Percentiles rank a stretch among this genome's conserved stretches.
Conservation (phyloP, 2,888 invertebrate genomes). For the Phortica magna region DNA sequence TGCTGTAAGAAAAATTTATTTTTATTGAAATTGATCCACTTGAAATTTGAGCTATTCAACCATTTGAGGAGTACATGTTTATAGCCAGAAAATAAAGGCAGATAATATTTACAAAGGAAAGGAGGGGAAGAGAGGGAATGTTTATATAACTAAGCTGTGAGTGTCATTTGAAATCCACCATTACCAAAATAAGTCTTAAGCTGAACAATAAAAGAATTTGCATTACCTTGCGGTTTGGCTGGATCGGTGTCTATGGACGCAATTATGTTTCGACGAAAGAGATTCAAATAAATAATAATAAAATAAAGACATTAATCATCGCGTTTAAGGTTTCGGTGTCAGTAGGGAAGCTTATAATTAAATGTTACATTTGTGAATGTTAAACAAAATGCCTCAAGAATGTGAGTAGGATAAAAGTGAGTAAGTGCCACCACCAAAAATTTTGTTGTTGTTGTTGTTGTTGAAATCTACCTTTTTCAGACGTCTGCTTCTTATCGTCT, state of each 20-base stretch:
- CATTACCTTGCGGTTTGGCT: constrained; percentile 73
- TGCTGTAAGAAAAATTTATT: no score
- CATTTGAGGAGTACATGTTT: no score
- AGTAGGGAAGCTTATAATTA: no score
- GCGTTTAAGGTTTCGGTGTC: not conserved
- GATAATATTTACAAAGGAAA: no score
- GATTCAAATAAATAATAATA: not conserved
- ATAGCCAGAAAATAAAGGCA: no score
- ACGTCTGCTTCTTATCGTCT: constrained; percentile 72
- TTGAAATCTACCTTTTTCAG: constrained; percentile 71
- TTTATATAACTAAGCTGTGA: constrained; percentile 10
- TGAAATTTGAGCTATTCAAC: no score
- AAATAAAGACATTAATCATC: constrained; percentile 7
- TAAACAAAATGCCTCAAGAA: constrained; percentile 23
- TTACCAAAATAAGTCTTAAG: constrained; percentile 15
- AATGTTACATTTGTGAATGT: not conserved
- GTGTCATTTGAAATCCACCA: constrained; percentile 20
- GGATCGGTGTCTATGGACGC: constrained; percentile 66
- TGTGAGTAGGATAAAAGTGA: constrained; percentile 36
- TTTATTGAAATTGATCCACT: no score
- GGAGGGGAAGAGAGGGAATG: constrained; percentile 22
- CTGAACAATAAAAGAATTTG: constrained; percentile 20
- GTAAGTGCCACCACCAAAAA: constrained; percentile 23
- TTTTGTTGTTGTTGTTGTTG: not conserved
- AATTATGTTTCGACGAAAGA: not conserved